A percentile compares a stretch with the other conserved stretches of the same genome.
Evolutionary conservation across 2,113 vertebrate species (phyloP).

Genomic region (Etheostoma cragini): DNA sequence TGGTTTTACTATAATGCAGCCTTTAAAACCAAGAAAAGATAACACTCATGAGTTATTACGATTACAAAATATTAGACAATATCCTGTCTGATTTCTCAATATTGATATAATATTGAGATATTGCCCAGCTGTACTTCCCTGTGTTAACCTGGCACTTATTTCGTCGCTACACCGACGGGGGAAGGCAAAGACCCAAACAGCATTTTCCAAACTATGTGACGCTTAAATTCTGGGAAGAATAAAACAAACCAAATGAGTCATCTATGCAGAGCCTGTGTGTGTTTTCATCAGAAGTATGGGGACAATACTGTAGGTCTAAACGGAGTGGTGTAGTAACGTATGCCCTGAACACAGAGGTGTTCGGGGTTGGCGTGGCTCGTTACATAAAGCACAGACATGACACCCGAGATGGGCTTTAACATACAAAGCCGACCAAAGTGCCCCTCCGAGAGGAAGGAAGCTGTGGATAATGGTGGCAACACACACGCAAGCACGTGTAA

Average conservation of each 20-base stretch:
- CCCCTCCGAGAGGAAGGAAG: slow-evolving; percentile 47
- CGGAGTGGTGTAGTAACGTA: neutral
- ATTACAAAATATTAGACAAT: too few relatives aligned
- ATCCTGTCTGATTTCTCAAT: too few relatives aligned
- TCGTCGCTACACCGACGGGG: too few relatives aligned
- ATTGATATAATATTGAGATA: too few relatives aligned
- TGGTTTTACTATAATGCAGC: neutral
- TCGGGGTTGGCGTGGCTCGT: slow-evolving; percentile 9
- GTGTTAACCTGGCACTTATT: too few relatives aligned
- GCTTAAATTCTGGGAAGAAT: too few relatives aligned
- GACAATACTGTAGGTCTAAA: neutral
- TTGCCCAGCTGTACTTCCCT: too few relatives aligned
- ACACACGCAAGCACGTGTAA: neutral
- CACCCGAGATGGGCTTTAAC: slow-evolving; percentile 15
- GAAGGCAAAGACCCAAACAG: neutral
- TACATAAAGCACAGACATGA: slow-evolving; percentile 39
- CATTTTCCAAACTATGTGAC: neutral
- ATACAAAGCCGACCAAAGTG: slow-evolving; percentile 21
- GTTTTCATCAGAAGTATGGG: neutral
- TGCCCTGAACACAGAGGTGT: slow-evolving; percentile 6
- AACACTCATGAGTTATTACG: too few relatives aligned
- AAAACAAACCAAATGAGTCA: neutral
- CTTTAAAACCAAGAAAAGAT: too few relatives aligned
- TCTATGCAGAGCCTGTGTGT: neutral
- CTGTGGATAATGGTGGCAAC: slow-evolving; percentile 54